Conservation (phyloP, 1,140 invertebrate species). For the Hylaeus volcanicus region DNA sequence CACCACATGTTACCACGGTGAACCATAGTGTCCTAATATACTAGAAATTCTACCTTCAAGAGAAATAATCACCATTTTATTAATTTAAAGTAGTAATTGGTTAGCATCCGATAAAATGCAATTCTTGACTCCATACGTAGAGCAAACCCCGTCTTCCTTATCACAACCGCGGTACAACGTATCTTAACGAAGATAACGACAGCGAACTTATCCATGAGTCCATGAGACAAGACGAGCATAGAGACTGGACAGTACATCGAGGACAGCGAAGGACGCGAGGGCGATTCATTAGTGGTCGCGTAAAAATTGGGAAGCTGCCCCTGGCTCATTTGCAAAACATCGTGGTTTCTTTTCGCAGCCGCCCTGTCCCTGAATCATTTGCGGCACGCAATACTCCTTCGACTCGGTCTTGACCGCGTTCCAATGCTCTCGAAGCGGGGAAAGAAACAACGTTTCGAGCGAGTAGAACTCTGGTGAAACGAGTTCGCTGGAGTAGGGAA, state of each 20-base stretch:
- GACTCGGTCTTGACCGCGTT: conserved; percentile 26
- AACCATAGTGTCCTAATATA: too few species aligned
- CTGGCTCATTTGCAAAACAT: conserved; percentile 63
- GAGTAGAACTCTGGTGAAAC: conserved; percentile 10
- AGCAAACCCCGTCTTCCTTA: not conserved
- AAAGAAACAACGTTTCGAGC: conserved; percentile 22
- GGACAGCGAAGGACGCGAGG: conserved; percentile 45
- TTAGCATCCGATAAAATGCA: too few species aligned
- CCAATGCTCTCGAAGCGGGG: not conserved
- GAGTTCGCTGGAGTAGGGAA: not conserved
- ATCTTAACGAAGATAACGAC: conserved; percentile 12
- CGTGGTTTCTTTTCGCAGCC: conserved; percentile 22
- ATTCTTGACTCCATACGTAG: too few species aligned
- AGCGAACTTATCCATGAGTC: not conserved
- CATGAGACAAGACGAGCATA: not conserved
- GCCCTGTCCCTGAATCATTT: conserved; percentile 55
- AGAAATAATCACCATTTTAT: too few species aligned
- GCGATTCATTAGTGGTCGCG: conserved; percentile 57
- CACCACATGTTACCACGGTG: too few species aligned
- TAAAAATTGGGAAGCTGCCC: conserved; percentile 63
- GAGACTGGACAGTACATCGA: conserved; percentile 22
- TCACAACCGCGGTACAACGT: not conserved
- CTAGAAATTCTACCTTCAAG: too few species aligned
- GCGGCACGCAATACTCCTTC: conserved; percentile 44
- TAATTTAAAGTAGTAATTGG: too few species aligned